A percentile compares a stretch with the other conserved stretches of the same genome.
phyloP scores from a whole-genome alignment of 2,797 vertebrate species.

The Malurus leucopterus region DNA sequence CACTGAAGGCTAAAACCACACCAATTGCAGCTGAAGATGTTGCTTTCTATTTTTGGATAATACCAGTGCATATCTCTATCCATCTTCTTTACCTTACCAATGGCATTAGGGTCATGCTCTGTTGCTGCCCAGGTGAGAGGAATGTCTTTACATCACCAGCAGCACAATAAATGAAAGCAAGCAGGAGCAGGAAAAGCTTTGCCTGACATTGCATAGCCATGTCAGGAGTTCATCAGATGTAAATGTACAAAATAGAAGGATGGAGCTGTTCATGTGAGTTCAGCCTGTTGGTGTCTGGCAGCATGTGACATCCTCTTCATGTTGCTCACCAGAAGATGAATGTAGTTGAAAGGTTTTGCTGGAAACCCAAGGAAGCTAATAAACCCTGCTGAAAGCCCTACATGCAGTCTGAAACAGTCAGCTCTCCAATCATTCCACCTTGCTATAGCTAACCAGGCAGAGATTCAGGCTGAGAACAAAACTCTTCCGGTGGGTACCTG shows the following conservation, averaged over 20 bases:
- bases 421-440: fast-evolving
- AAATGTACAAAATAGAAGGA: background rate
- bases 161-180: background rate
- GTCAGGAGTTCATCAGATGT: background rate
- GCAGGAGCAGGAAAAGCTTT: background rate
- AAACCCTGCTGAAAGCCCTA: background rate
- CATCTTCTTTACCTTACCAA: background rate
- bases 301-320: background rate
- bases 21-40: background rate
- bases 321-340: background rate
- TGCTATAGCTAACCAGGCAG: background rate
- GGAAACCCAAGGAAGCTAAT: background rate
- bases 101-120: background rate
- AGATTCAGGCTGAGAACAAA: background rate
- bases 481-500: background rate
- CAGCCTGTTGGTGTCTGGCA: background rate
- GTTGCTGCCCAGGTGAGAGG: background rate
- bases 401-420: fast-evolving
- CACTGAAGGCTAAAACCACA: background rate
- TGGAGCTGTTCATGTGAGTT: background rate
- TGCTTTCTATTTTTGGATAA: background rate
- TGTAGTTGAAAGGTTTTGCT: background rate
- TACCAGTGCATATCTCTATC: background rate
- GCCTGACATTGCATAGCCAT: too few species aligned
- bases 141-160: background rate